Evolutionary conservation across 2,113 vertebrate species (phyloP).

Genomic region (Henicopernis longicauda): DNA sequence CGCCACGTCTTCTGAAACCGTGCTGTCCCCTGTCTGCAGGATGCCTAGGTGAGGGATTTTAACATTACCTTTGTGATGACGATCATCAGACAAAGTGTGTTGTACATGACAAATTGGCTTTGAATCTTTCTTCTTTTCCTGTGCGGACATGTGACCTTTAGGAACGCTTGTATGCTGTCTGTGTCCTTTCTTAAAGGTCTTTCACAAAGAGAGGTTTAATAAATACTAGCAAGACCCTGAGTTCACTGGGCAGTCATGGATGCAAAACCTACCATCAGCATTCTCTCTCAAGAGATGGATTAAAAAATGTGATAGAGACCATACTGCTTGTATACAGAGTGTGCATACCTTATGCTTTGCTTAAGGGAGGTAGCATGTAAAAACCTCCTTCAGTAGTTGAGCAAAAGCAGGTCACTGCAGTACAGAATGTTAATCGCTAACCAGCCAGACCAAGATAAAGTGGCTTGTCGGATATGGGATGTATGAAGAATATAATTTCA

Average conservation of each 20-base stretch:
- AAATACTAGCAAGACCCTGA: background rate
- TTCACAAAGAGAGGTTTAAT: background rate
- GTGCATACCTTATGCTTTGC: background rate
- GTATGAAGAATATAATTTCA: background rate
- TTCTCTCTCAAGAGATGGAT: background rate
- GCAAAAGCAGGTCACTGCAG: slow-evolving; percentile 24
- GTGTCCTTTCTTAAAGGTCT: background rate
- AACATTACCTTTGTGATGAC: background rate
- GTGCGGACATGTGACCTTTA: background rate
- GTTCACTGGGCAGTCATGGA: background rate
- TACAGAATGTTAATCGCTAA: background rate
- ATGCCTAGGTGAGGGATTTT: background rate
- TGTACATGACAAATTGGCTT: background rate
- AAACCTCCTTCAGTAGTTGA: background rate
- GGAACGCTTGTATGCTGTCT: background rate
- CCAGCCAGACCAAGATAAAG: slow-evolving; percentile 13
- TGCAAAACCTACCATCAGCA: background rate
- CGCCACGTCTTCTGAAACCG: fast-evolving
- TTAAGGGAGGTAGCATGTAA: background rate
- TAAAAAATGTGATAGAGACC: background rate
- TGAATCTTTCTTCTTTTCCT: background rate
- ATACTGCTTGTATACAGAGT: background rate
- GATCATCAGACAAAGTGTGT: background rate
- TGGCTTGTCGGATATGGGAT: background rate
- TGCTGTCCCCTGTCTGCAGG: background rate